Base-by-base conservation (phyloP, 2,888 invertebrate species). In the Drymonia ruficornis region DNA sequence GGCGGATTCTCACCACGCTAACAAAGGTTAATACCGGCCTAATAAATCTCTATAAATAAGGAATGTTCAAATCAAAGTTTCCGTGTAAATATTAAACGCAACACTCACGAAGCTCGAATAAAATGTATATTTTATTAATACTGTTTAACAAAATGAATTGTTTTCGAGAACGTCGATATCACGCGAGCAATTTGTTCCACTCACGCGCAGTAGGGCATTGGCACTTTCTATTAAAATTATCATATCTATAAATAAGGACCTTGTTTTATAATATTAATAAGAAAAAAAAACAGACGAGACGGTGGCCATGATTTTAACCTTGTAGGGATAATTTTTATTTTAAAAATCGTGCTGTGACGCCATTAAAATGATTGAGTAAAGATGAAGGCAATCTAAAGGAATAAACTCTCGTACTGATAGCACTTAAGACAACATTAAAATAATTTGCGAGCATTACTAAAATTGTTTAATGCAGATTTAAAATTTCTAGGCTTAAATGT, bases 221-320 rank as follows among this genome's bases (percentile, higher is more conserved):
- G 86, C 88, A 88, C 88, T 85, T 87, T 87, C 84, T 80, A 85
- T 88, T 85, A 85, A 88, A 83, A 89, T 91, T 89, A 90, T 87
- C 84, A 89, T 89, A 89, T 86, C 80, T 70, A 79, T 87, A 81
- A 83, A 83, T 80, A 78, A 74, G 68, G 63, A 64, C 68, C 76
- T 72, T 79, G 80, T 83, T 80, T 73, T 69, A 75, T 62, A 74
- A 70, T 55, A 74, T 67, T 60, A 63, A 53, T n/a, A n/a, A n/a
- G n/a, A n/a, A 61, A 63, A 70, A 72, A 74, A 70, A 57, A 53
- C 56, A 59, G 50, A 36, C 40, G 36, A 51, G 66, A 70, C 68
- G 70, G 63, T 74, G 47, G 65, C 76, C 76, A 76, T 64, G 12
- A 19, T 60, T 65, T 62, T 38, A 2, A 11, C n/a, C 8, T 15